Base-by-base conservation (phyloP, 2,888 invertebrate genomes). In the Cephus pygmeus region DNA sequence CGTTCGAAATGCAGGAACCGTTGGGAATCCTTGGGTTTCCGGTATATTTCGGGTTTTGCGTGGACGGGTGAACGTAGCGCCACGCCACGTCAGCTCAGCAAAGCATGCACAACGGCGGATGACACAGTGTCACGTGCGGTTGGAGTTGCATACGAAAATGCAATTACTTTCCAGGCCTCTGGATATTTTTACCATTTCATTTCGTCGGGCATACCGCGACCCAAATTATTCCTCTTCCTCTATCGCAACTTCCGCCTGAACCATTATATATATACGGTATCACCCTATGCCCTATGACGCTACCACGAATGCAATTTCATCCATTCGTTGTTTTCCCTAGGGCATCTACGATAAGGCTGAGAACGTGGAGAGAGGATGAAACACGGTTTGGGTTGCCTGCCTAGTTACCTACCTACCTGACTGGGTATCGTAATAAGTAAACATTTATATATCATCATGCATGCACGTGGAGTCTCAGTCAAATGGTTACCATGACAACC, bases 101-200 rank as follows among this genome's bases (percentile, higher is more conserved):
- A 34, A 34, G 31, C 71, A 34, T 71, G 71, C 71, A 71, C 71
- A 71, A 71, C 33, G 71, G 33, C 31, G 71, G 71, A 71, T 34
- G 71, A 71, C 71, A 34, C 33, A 71, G 34, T 71, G 71, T 71
- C 71, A 71, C 31, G 71, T 71, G 71, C 71, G 71, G 71, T 71
- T 71, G 71, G 12, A 34, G 34, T 34, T 34, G 12, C 33, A 34
- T 34, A 34, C 71, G 33, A 71, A 31, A 34, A 71, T 71, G 71
- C 71, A 71, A 71, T 71, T 71, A 71, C 33, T 71, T 71, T 71
- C 71, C 71, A 34, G 71, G 34, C 71, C 71, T 34, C 33, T 71
- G 71, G 30, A 34, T 71, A 71, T 71, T 71, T 71, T 71, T 31
- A 71, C 33, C 71, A 71, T 71, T 71, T 71, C 71, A 71, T 71